phyloP scores from a whole-genome alignment of 2,113 vertebrate genomes.

The Notarius quadriscutis region DNA sequence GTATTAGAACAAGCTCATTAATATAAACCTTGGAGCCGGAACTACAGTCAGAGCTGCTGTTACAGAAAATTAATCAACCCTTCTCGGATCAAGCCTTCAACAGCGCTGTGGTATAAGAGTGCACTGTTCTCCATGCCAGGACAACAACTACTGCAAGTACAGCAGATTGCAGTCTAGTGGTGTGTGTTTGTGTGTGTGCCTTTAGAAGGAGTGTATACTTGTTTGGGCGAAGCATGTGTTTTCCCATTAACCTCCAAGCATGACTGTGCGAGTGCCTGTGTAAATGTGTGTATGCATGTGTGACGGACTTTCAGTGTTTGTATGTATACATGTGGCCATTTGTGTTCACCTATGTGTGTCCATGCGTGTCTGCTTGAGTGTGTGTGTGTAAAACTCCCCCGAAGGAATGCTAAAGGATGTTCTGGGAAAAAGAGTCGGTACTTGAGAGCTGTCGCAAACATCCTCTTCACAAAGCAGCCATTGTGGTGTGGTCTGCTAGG shows the following conservation, averaged over 20 bases:
- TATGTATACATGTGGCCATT: constrained; percentile 42
- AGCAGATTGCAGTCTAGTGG: constrained; percentile 24
- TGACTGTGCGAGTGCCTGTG: constrained; percentile 31
- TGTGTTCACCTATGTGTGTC: constrained; percentile 39
- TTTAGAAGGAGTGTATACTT: constrained; percentile 13
- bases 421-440: constrained; percentile 41
- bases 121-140: constrained; percentile 16
- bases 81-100: background rate
- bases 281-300: constrained; percentile 46
- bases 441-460: constrained; percentile 66
- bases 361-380: constrained; percentile 37
- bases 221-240: constrained; percentile 34
- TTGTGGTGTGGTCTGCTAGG: constrained; percentile 59
- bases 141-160: constrained; percentile 38
- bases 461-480: constrained; percentile 58
- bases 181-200: constrained; percentile 10
- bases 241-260: constrained; percentile 35
- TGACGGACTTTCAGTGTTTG: constrained; percentile 38
- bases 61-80: background rate
- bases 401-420: constrained; percentile 46
- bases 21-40: background rate
- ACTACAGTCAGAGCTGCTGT: background rate
- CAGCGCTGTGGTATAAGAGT: constrained; percentile 22
- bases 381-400: constrained; percentile 27
- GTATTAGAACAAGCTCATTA: background rate